These are phyloP conservation scores for Equus przewalskii DNA, from an alignment of 2,113 vertebrate genomes.

Conservation along the genomic window DNA sequence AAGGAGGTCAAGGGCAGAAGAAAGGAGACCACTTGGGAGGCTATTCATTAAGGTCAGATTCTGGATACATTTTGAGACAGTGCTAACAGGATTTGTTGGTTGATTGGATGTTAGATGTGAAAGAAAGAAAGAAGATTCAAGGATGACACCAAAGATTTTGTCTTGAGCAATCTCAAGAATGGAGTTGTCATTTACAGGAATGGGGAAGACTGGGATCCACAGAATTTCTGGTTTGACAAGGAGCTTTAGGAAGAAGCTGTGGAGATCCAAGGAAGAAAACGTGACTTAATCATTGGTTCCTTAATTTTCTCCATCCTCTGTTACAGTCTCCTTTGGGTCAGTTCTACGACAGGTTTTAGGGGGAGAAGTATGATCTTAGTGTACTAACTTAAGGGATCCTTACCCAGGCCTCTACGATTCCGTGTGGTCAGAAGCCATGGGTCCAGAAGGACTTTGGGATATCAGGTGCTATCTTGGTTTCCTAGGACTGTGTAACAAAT, in stretches of 20 bases:
- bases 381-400: neutral
- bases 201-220: neutral
- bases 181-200: neutral
- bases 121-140: slow-evolving; percentile 24
- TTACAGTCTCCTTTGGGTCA: neutral
- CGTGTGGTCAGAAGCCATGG: neutral
- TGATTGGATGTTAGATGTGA: neutral
- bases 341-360: neutral
- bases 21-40: neutral
- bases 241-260: slow-evolving; percentile 32
- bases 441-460: neutral
- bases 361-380: neutral
- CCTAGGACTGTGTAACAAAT: neutral
- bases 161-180: neutral
- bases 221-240: slow-evolving; percentile 32
- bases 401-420: neutral
- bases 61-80: neutral
- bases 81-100: slow-evolving; percentile 9
- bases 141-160: neutral
- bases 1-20: neutral
- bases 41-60: slow-evolving; percentile 43
- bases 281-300: neutral
- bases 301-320: slow-evolving; percentile 43
- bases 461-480: neutral
- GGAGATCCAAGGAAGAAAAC: neutral